Evolutionary conservation across 2,113 vertebrate species (phyloP), one percentile per base, ranked within the genome.

Genomic region (Serilophus lunatus): DNA sequence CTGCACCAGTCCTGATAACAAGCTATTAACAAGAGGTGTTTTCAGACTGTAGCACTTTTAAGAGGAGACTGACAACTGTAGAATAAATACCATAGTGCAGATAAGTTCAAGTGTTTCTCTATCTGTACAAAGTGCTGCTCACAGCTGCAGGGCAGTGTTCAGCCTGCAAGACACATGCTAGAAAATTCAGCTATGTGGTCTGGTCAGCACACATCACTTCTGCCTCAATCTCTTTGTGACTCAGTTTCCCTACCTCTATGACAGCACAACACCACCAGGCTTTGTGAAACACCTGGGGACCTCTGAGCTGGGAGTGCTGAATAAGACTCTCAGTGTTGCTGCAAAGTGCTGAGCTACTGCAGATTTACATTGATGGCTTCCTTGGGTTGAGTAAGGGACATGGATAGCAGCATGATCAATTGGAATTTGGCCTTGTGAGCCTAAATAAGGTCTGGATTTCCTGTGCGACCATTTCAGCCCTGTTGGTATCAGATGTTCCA

Each of bases 11-110:
- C 14, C 75, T 70, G 71, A 90, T 86, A 95, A 96, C n/a, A 53
- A 92, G 87, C 68, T 61, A 70, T 88, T 78, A 92, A 94, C 78
- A 95, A 82, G 45, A 78, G 56, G 47, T 28, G 8, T 72, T 91
- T 92, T 88, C 61, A 53, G 54, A 18, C 66, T 74, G n/a, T 13
- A 45, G 56, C 10, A 20, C 83, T 96, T 71, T 65, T 12, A 60
- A 54, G 47, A 57, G 56, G 65, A 84, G 44, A 31, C 63, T 57
- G 59, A 91, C 57, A 77, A 24, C n/a, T 49, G 59, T 0, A 8
- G 45, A 90, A 80, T 56, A 77, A 94, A 92, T 14, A 74, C 16
- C 38, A 28, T 28, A 60, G 71, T 75, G 35, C 70, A 91, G 74
- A 51, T 80, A 69, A 90, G 77, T 7, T 42, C 51, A 7, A 26